A percentile compares a stretch with the other conserved stretches of the same genome.
phyloP scores from a whole-genome alignment of 1,140 invertebrate genomes.

The Panagrolaimus sp. region DNA sequence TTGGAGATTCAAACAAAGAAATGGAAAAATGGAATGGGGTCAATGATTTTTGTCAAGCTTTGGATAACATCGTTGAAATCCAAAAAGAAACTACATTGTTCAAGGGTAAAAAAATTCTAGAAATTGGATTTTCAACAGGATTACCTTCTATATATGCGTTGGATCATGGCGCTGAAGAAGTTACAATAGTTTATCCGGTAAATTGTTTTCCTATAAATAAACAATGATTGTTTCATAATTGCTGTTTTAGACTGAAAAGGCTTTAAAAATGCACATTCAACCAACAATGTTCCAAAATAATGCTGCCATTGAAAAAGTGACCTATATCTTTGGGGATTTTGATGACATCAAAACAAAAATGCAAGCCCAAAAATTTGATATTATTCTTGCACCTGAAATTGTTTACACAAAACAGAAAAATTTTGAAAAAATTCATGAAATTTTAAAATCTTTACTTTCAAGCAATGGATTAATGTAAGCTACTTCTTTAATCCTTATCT shows the following conservation, averaged over 20 bases:
- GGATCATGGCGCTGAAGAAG: constrained; percentile 41
- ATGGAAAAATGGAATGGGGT: constrained; percentile 49
- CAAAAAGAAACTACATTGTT: constrained; percentile 55
- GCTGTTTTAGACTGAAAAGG: constrained; percentile 22
- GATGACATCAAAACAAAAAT: constrained; percentile 30
- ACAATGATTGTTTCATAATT: neutral
- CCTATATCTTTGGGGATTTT: constrained; percentile 42
- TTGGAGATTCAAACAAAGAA: constrained; percentile 6
- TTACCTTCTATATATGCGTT: constrained; percentile 51
- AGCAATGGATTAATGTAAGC: constrained; percentile 52
- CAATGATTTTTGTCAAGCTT: constrained; percentile 49
- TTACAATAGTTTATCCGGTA: constrained; percentile 39
- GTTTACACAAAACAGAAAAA: constrained; percentile 44
- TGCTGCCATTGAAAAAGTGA: constrained; percentile 35
- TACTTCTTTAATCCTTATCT: neutral
- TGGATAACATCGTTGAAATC: constrained; percentile 48
- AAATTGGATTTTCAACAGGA: constrained; percentile 53
- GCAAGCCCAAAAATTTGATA: constrained; percentile 45
- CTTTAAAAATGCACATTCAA: constrained; percentile 42
- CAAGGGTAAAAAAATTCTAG: constrained; percentile 47
- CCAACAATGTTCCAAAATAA: constrained; percentile 55
- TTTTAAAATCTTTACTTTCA: constrained; percentile 43
- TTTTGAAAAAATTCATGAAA: constrained; percentile 48
- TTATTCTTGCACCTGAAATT: constrained; percentile 52
- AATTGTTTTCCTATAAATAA: constrained; percentile 8